phyloP scores from a whole-genome alignment of 2,888 invertebrate species.

The Volucella inflata region DNA sequence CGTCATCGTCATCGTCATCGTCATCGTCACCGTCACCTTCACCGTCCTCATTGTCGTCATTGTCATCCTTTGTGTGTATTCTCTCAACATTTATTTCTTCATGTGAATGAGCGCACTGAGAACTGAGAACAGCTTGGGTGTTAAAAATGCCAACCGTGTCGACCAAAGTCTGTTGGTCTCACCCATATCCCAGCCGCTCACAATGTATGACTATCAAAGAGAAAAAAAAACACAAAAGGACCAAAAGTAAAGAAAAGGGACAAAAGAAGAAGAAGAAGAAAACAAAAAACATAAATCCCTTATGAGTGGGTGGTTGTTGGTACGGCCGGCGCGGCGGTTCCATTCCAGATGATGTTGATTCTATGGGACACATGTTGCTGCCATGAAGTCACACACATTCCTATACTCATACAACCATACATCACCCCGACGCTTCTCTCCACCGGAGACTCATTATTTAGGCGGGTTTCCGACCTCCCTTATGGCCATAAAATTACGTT shows the following conservation, averaged over 20 bases:
- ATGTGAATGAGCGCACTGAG: background rate
- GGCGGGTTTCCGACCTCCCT: conserved; percentile 22
- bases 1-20: too few relatives aligned
- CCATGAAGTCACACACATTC: background rate
- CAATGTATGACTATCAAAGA: background rate
- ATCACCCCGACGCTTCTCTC: background rate
- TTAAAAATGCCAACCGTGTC: conserved; percentile 1
- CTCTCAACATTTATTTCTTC: conserved; percentile 3
- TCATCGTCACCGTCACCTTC: too few relatives aligned
- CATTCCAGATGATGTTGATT: background rate
- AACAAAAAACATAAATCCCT: conserved; percentile 27
- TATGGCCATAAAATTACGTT: conserved; percentile 45
- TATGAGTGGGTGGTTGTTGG: conserved; percentile 6
- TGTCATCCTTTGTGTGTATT: conserved; percentile 21
- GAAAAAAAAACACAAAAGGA: conserved; percentile 2
- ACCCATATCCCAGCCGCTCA: background rate
- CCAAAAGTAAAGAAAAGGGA: conserved; percentile 1
- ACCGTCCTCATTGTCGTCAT: background rate
- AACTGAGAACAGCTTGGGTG: conserved; percentile 4
- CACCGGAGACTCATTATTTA: conserved; percentile 43
- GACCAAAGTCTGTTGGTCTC: background rate
- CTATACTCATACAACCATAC: background rate
- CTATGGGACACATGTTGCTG: conserved; percentile 55
- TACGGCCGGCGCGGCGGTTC: background rate
- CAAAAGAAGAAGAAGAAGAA: conserved; percentile 1